Conservation (phyloP, 2,797 vertebrate species). For the Alauda arvensis region DNA sequence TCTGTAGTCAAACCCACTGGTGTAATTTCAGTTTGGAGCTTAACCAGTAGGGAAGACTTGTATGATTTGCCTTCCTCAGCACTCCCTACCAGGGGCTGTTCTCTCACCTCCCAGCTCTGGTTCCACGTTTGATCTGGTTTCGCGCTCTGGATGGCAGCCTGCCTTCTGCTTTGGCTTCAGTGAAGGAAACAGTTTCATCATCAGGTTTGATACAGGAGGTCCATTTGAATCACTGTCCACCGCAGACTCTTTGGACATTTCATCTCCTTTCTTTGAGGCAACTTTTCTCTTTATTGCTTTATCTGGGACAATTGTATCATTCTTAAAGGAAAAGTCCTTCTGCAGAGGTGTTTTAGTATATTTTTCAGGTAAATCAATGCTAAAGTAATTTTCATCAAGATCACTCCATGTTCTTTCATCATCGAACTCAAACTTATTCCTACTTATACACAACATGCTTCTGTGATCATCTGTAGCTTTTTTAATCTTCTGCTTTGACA, state of each 20-base stretch:
- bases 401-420: slow-evolving; percentile 94
- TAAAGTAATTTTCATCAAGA: slow-evolving; percentile 72
- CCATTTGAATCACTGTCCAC: slow-evolving; percentile 38
- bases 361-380: slow-evolving; percentile 37
- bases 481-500: slow-evolving; percentile 52
- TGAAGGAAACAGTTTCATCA: slow-evolving; percentile 87
- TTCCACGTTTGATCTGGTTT: slow-evolving; percentile 26
- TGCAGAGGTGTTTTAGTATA: slow-evolving; percentile 12
- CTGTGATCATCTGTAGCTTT: slow-evolving; percentile 1
- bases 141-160: slow-evolving; percentile 30
- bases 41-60: background rate
- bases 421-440: slow-evolving; percentile 80
- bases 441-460: background rate
- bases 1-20: background rate
- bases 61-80: background rate
- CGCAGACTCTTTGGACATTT: background rate
- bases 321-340: slow-evolving; percentile 14
- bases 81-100: background rate
- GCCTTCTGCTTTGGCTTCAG: slow-evolving; percentile 80
- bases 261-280: slow-evolving; percentile 71
- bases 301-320: slow-evolving; percentile 41
- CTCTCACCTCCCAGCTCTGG: slow-evolving; percentile 61
- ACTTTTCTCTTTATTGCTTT: slow-evolving; percentile 81
- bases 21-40: background rate
- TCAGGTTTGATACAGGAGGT: slow-evolving; percentile 81